phyloP scores from a whole-genome alignment of 1,140 invertebrate species.

The Adelges cooleyi region DNA sequence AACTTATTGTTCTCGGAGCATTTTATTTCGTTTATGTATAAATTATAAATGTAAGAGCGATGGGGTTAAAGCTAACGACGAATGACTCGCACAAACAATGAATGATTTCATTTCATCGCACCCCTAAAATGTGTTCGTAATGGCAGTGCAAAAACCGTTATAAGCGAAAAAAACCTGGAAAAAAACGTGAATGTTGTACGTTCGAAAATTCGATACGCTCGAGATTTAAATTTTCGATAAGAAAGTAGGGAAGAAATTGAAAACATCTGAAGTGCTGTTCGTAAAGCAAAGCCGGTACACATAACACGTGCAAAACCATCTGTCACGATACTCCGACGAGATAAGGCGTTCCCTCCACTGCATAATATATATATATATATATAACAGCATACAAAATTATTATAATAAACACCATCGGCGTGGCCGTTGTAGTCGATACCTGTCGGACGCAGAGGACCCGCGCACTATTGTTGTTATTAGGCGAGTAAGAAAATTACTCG shows the following conservation, averaged over 20 bases:
- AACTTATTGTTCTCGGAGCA: neutral
- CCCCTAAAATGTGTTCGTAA: neutral
- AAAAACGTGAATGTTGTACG: neutral
- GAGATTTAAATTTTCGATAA: conserved; percentile 8
- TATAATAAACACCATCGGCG: no score
- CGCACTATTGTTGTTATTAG: conserved; percentile 16
- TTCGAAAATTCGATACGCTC: neutral
- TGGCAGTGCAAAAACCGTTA: conserved; percentile 1
- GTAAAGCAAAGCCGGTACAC: neutral
- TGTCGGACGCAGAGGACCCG: no score
- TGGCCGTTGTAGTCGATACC: no score
- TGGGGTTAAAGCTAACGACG: neutral
- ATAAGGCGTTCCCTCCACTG: neutral
- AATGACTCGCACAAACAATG: neutral
- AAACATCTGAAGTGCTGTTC: neutral
- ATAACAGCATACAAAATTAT: no score
- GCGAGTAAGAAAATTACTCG: conserved; percentile 21
- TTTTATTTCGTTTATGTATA: no score
- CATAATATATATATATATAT: no score
- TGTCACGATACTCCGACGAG: neutral
- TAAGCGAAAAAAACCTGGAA: neutral
- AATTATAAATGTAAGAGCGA: neutral
- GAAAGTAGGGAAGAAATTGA: neutral
- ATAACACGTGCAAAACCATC: conserved; percentile 13
- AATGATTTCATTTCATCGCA: neutral